A percentile compares a stretch with the other conserved stretches of the same genome.
phyloP scores from a whole-genome alignment of 2,797 vertebrate genomes.

The Helarctos malayanus region DNA sequence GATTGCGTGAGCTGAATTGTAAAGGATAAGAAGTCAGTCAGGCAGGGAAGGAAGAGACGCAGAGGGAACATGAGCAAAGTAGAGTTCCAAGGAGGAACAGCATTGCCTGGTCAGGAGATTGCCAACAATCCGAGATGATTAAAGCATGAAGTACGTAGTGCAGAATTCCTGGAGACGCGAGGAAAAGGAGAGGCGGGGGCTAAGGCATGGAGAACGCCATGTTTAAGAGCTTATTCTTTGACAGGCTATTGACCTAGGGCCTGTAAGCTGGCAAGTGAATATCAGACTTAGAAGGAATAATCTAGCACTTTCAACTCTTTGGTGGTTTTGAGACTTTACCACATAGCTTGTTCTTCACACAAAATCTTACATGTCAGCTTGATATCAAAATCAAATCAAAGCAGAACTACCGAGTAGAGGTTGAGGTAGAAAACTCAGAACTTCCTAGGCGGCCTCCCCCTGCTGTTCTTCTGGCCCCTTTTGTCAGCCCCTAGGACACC shows the following conservation, averaged over 20 bases:
- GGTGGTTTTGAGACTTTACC: constrained; percentile 45
- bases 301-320: background rate
- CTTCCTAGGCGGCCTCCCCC: background rate
- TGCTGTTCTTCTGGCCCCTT: background rate
- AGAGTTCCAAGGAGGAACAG: background rate
- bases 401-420: background rate
- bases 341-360: constrained; percentile 34
- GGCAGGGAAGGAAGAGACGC: background rate
- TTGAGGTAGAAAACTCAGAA: constrained; percentile 11
- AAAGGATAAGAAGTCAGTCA: background rate
- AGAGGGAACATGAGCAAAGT: background rate
- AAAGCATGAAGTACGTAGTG: background rate
- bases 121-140: background rate
- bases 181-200: background rate
- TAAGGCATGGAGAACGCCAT: background rate
- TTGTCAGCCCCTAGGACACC: background rate
- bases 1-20: background rate
- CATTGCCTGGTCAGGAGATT: background rate
- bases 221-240: background rate
- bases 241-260: background rate
- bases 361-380: constrained; percentile 15
- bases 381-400: constrained; percentile 47
- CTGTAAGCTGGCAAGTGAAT: background rate
- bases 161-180: background rate
- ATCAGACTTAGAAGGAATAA: background rate